Percentiles rank a stretch among this genome's conserved stretches.
Conservation (phyloP, 2,113 vertebrate genomes). For the Lepisosteus oculatus region DNA sequence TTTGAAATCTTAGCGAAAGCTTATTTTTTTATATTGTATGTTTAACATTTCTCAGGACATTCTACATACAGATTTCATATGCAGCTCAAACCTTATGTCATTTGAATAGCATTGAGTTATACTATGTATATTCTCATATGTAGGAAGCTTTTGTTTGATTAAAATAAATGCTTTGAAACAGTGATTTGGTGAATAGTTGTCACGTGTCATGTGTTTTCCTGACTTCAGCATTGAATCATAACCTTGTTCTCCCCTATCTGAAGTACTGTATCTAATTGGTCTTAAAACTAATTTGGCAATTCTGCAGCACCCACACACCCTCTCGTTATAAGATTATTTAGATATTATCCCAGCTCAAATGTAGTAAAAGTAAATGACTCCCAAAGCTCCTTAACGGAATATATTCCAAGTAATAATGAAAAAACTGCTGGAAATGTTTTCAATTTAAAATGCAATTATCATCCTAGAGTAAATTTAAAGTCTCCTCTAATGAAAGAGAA, state of each 20-base stretch:
- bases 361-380: slow-evolving; percentile 1
- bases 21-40: too few species aligned
- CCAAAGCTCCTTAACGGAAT: background rate
- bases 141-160: too few species aligned
- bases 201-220: background rate
- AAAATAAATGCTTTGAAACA: background rate
- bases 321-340: slow-evolving; percentile 19
- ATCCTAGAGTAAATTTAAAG: background rate
- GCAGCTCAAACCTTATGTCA: too few species aligned
- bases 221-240: background rate
- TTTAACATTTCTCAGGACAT: too few species aligned
- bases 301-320: background rate
- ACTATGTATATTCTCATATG: too few species aligned
- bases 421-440: slow-evolving; percentile 12
- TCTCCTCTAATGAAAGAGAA: slow-evolving; percentile 1
- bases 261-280: background rate
- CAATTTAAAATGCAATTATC: slow-evolving; percentile 16
- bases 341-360: slow-evolving; percentile 5
- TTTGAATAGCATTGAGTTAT: too few species aligned
- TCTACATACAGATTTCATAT: too few species aligned
- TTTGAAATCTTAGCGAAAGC: too few species aligned
- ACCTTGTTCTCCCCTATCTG: background rate
- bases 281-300: background rate
- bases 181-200: background rate
- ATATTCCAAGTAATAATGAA: slow-evolving; percentile 1